phyloP scores from a whole-genome alignment of 2,888 invertebrate species.

The Anodontia alba region DNA sequence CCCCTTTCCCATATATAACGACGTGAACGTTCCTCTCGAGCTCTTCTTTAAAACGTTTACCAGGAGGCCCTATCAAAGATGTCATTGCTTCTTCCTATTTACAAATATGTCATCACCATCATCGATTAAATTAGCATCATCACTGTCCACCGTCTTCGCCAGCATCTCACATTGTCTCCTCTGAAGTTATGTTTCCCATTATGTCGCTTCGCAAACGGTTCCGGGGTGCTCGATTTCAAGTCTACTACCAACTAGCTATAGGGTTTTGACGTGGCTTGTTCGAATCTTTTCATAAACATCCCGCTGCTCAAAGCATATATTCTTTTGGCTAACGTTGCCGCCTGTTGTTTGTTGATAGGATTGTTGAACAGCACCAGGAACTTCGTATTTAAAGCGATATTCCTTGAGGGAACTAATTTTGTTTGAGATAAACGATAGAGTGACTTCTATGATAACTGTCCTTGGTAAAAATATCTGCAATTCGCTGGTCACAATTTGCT shows the following conservation, averaged over 20 bases:
- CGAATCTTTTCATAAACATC: constrained; percentile 18
- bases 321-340: constrained; percentile 6
- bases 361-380: constrained; percentile 32
- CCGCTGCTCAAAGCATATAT: constrained; percentile 22
- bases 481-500: constrained; percentile 24
- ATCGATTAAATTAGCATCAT: neutral
- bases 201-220: constrained; percentile 16
- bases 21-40: no score
- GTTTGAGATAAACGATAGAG: neutral
- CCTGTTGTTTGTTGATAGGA: constrained; percentile 33
- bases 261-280: constrained; percentile 14
- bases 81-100: neutral
- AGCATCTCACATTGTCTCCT: no score
- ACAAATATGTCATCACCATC: neutral
- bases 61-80: neutral
- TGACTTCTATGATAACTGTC: neutral
- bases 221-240: constrained; percentile 15
- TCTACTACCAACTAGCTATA: constrained; percentile 17
- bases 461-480: neutral
- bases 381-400: neutral
- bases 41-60: neutral
- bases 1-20: no score
- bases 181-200: no score
- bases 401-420: neutral
- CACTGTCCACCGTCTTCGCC: neutral